Evolutionary conservation across 2,888 invertebrate species (phyloP).

Genomic region (Agrenia bidenticulata): DNA sequence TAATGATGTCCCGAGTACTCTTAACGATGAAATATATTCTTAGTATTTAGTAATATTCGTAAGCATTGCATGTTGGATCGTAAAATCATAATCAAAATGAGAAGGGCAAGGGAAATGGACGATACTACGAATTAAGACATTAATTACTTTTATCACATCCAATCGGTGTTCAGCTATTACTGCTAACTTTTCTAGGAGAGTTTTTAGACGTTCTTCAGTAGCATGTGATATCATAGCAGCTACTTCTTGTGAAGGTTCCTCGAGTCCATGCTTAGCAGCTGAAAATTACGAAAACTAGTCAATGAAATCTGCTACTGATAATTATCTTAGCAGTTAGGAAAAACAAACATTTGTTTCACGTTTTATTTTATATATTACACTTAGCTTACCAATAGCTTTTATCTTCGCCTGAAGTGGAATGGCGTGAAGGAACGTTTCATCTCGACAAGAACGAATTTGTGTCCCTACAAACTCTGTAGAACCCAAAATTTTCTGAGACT

Average conservation of each 20-base stretch:
- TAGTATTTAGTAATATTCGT: neutral
- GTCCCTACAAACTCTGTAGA: slow-evolving; percentile 86
- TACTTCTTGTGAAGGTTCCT: slow-evolving; percentile 85
- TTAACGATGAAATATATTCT: neutral
- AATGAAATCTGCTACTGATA: neutral
- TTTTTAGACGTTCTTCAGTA: slow-evolving; percentile 87
- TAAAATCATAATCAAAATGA: neutral
- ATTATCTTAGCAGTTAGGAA: neutral
- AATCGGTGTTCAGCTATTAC: slow-evolving; percentile 92
- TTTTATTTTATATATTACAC: no score
- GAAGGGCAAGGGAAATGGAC: neutral
- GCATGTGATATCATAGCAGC: slow-evolving; percentile 89
- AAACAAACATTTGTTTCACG: neutral
- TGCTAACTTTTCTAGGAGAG: slow-evolving; percentile 84
- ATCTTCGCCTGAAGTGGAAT: slow-evolving; percentile 58
- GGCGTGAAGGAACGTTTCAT: slow-evolving; percentile 82
- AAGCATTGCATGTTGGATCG: neutral
- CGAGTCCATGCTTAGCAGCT: slow-evolving; percentile 71
- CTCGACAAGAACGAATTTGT: slow-evolving; percentile 87
- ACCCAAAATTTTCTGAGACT: slow-evolving; percentile 89
- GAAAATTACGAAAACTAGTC: slow-evolving; percentile 36
- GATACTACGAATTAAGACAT: slow-evolving; percentile 12
- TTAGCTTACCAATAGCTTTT: slow-evolving; percentile 47
- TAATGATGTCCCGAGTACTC: neutral
- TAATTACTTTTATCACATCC: slow-evolving; percentile 79